Evolutionary conservation across 2,888 invertebrate species (phyloP).

Genomic region (Petrolisthes cinctipes): DNA sequence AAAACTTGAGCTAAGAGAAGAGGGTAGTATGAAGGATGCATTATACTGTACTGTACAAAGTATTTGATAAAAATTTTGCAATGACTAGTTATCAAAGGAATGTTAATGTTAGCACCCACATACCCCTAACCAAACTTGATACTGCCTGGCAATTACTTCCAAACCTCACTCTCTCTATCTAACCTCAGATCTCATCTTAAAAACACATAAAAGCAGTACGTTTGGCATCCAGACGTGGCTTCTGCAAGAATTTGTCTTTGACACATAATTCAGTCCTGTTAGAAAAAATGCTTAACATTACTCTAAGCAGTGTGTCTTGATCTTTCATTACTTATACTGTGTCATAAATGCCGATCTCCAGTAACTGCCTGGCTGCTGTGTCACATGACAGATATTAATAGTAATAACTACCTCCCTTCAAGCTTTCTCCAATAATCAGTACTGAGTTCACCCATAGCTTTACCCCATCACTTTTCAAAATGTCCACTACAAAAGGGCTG

Average conservation of each 20-base stretch:
- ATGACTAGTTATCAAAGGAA: conserved; percentile 53
- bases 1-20: too few relatives aligned
- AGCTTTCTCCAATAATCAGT: neutral
- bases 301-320: conserved; percentile 23
- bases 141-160: neutral
- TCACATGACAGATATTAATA: neutral
- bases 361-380: conserved; percentile 22
- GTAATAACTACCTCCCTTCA: neutral
- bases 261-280: conserved; percentile 43
- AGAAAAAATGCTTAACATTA: conserved; percentile 46
- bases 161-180: neutral
- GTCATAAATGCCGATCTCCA: conserved; percentile 31
- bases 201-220: conserved; percentile 23
- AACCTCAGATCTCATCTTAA: conserved; percentile 8
- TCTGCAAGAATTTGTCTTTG: conserved; percentile 47
- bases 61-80: conserved; percentile 8
- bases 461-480: too few relatives aligned
- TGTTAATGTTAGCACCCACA: conserved; percentile 45
- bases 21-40: too few relatives aligned
- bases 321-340: conserved; percentile 28
- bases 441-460: too few relatives aligned
- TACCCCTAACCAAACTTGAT: neutral
- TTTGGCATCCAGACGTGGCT: conserved; percentile 51
- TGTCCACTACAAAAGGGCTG: too few relatives aligned
- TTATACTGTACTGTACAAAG: too few relatives aligned